A percentile compares a stretch with the other conserved stretches of the same genome.
Conservation (phyloP, 2,113 vertebrate species). For the Micronisus gabar region DNA sequence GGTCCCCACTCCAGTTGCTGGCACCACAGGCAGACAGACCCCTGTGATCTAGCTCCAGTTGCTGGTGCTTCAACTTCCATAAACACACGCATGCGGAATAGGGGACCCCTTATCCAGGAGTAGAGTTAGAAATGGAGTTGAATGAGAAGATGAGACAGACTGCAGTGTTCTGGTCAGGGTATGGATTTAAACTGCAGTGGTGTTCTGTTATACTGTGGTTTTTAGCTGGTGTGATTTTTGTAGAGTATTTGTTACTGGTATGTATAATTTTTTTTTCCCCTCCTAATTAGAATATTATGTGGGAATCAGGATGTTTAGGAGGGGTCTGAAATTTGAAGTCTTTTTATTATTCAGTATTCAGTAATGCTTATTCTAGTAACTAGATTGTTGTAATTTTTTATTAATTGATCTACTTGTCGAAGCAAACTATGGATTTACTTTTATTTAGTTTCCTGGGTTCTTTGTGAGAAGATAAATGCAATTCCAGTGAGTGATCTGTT, state of each 20-base stretch:
- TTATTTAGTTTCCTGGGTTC: background rate
- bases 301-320: background rate
- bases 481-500: background rate
- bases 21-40: background rate
- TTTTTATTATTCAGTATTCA: background rate
- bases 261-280: background rate
- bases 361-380: background rate
- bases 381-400: background rate
- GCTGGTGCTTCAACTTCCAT: too few relatives aligned
- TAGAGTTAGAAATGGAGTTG: background rate
- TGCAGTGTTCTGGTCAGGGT: background rate
- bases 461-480: background rate
- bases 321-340: background rate
- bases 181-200: background rate
- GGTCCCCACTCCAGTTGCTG: background rate
- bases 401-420: background rate
- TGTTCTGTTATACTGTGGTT: fast-evolving
- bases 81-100: fast-evolving
- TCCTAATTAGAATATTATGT: background rate
- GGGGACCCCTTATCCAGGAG: background rate
- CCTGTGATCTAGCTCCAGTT: background rate
- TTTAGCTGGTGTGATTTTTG: background rate
- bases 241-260: background rate
- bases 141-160: background rate
- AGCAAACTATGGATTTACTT: background rate